A percentile compares a stretch with the other conserved stretches of the same genome.
phyloP scores from a whole-genome alignment of 30 jellyfish, hydroid and myxozoan genomes.

The Hydractinia symbiolongicarpus region DNA sequence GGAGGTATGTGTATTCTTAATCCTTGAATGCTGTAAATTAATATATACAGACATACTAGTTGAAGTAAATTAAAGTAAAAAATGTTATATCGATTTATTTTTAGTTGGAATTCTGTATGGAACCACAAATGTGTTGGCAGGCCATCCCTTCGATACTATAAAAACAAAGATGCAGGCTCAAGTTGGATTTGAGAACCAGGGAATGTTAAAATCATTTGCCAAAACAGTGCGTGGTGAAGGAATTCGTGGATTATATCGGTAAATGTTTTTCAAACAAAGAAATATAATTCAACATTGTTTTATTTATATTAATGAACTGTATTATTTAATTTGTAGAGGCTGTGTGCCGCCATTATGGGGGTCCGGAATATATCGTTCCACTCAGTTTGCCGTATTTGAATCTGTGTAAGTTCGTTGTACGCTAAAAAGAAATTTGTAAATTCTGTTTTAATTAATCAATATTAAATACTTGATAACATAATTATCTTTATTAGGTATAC shows the following conservation, averaged over 20 bases:
- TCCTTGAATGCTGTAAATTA: neutral
- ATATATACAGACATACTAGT: neutral
- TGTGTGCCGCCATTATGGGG: slow-evolving; percentile 97
- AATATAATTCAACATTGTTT: neutral
- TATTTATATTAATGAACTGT: neutral
- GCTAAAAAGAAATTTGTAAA: neutral
- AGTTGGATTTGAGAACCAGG: slow-evolving; percentile 75
- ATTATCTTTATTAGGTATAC: slow-evolving; percentile 47
- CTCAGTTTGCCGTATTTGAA: slow-evolving; percentile 95
- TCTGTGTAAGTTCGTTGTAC: slow-evolving; percentile 61
- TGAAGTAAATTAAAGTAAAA: neutral
- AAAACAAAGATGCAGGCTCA: slow-evolving; percentile 93
- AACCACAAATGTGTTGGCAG: slow-evolving; percentile 77
- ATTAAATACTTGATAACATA: neutral
- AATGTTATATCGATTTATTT: neutral
- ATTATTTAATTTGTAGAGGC: slow-evolving; percentile 38
- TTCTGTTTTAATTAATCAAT: neutral
- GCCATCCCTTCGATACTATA: slow-evolving; percentile 90
- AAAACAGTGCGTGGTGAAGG: slow-evolving; percentile 75
- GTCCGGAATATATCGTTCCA: slow-evolving; percentile 85
- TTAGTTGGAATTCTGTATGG: slow-evolving; percentile 84
- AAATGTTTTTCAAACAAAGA: neutral
- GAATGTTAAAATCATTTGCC: slow-evolving; percentile 61
- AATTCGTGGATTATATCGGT: slow-evolving; percentile 83
- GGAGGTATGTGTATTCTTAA: slow-evolving; percentile 41